Percentiles rank a stretch among this genome's conserved stretches.
phyloP scores from a whole-genome alignment of 2,888 invertebrate genomes.

The Lathronympha strigana region DNA sequence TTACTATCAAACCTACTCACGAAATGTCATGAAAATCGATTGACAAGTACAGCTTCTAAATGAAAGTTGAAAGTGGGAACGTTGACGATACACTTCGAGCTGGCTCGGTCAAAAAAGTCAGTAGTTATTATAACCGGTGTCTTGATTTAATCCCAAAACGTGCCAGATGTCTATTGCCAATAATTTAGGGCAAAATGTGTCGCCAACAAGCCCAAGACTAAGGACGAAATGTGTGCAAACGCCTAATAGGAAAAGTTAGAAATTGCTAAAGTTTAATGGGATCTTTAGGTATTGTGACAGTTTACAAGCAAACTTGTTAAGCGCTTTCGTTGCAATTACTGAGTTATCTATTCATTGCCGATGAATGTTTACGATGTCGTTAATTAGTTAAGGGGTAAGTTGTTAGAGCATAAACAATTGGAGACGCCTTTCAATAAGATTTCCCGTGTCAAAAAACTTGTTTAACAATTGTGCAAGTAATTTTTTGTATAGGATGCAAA shows the following conservation, averaged over 20 bases:
- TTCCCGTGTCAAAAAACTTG: too few species aligned
- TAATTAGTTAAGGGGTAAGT: too few species aligned
- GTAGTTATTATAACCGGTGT: not conserved
- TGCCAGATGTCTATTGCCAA: conserved; percentile 31
- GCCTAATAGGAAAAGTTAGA: conserved; percentile 77
- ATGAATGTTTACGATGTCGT: conserved; percentile 31
- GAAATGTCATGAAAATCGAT: too few species aligned
- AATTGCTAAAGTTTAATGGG: conserved; percentile 78
- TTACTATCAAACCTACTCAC: too few species aligned
- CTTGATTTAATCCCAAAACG: conserved; percentile 7
- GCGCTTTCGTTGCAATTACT: conserved; percentile 65
- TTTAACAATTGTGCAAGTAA: too few species aligned
- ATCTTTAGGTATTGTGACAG: conserved; percentile 78
- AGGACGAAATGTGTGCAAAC: conserved; percentile 64
- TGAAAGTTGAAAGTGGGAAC: too few species aligned
- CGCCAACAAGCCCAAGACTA: conserved; percentile 30
- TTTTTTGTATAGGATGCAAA: too few species aligned
- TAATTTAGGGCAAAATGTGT: conserved; percentile 58
- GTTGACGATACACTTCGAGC: too few species aligned
- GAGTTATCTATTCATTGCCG: conserved; percentile 53
- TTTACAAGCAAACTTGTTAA: conserved; percentile 68
- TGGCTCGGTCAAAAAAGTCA: too few species aligned
- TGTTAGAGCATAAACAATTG: too few species aligned
- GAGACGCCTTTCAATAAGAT: too few species aligned
- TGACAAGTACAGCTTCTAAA: too few species aligned